Evolutionary conservation across 2,113 vertebrate species (phyloP).

Genomic region (Ictidomys tridecemlineatus): DNA sequence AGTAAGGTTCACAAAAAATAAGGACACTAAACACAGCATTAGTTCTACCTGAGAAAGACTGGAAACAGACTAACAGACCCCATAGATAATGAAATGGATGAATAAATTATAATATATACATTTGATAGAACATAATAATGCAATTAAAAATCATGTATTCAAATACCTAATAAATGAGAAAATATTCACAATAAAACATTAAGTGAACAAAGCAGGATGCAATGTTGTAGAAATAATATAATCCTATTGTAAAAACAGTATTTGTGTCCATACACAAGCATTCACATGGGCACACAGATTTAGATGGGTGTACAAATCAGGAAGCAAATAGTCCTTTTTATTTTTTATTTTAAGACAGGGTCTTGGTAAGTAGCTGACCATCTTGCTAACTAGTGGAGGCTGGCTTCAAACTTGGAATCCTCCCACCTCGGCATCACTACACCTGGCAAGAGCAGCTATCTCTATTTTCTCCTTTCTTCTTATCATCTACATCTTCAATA

Average conservation of each 20-base stretch:
- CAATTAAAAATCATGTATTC: constrained; percentile 53
- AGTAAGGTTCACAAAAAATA: constrained; percentile 57
- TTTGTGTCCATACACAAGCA: neutral
- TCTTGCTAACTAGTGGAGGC: too few species aligned
- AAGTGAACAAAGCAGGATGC: neutral
- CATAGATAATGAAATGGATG: neutral
- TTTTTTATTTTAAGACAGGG: too few species aligned
- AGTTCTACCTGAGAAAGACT: constrained; percentile 46
- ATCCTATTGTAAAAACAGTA: neutral
- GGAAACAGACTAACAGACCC: constrained; percentile 30
- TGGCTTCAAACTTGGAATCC: too few species aligned
- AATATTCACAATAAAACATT: constrained; percentile 31
- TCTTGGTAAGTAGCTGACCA: too few species aligned
- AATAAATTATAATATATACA: constrained; percentile 15
- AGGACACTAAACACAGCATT: neutral
- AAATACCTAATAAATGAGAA: neutral
- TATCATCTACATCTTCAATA: neutral
- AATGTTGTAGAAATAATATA: neutral
- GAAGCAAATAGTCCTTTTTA: neutral
- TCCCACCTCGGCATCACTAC: too few species aligned
- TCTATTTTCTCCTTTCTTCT: neutral
- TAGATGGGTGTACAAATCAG: neutral
- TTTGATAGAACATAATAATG: neutral
- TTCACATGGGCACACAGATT: neutral
- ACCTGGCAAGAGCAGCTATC: neutral